Base-by-base conservation (phyloP, 1,140 invertebrate genomes). In the Catajapyx aquilonaris region DNA sequence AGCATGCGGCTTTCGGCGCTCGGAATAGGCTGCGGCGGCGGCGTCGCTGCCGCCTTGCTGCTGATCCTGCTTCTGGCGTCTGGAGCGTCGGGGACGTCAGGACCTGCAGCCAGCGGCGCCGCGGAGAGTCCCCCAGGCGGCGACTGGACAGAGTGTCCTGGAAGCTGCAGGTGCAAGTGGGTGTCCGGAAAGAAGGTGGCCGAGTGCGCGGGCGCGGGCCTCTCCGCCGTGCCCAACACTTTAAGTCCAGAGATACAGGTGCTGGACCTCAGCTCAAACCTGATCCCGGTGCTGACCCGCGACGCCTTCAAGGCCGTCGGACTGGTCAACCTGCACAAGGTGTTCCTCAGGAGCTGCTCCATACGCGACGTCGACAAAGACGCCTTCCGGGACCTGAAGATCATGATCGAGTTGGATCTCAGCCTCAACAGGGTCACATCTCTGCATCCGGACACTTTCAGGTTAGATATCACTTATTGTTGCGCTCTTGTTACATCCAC, bases 111-210 rank as follows among this genome's bases (percentile, higher is more conserved):
- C n/a, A n/a, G n/a, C n/a, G n/a, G n/a, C n/a, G n/a, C n/a, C n/a
- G n/a, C n/a, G n/a, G n/a, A n/a, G n/a, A n/a, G n/a, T n/a, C n/a
- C n/a, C n/a, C n/a, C n/a, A n/a, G n/a, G n/a, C n/a, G n/a, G n/a
- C 36, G 80, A 84, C 52, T 84, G 79, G 77, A 76, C 76, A 10
- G 75, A 79, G 48, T 84, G 81, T 52, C 79, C 79, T 30, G 53
- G 63, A 10, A 71, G 76, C 37, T 87, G 83, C 53, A 68, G 69
- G 42, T 88, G 83, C 63, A 85, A 81, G 58, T 88, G 84, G 83
- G 76, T 76, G 11, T 78, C 74, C 11, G 81, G 81, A 19, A 86
- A 86, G 56, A 83, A 83, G 49, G 81, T 79, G 2, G 83, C 81
- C 20, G 61, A 79, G 19, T 87, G 83, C 57, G 69, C 71, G 37